A percentile compares a stretch with the other conserved stretches of the same genome.
Conservation (phyloP, 1,140 invertebrate genomes). For the Limonius californicus region DNA sequence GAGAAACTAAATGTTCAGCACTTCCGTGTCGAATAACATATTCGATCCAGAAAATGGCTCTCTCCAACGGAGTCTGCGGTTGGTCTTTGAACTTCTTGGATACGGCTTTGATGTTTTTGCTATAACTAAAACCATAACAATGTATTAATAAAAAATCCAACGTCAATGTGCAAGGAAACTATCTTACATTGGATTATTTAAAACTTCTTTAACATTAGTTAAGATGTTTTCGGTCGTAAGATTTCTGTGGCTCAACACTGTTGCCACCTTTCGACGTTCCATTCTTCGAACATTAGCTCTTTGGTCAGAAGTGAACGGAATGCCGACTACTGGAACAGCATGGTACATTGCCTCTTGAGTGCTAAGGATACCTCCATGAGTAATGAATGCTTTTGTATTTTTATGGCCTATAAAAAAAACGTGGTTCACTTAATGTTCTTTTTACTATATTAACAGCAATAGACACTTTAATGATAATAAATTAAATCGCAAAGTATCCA, state of each 20-base stretch:
- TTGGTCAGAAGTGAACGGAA: constrained; percentile 45
- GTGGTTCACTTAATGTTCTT: background rate
- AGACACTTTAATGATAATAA: too few relatives aligned
- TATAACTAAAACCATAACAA: background rate
- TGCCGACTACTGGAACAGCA: constrained; percentile 52
- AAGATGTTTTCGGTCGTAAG: constrained; percentile 40
- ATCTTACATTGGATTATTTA: constrained; percentile 41
- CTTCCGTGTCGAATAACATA: constrained; percentile 59
- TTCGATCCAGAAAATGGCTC: constrained; percentile 66
- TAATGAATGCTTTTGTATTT: constrained; percentile 34
- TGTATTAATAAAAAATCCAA: too few relatives aligned
- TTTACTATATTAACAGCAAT: too few relatives aligned
- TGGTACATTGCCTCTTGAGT: constrained; percentile 49
- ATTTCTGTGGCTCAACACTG: constrained; percentile 39
- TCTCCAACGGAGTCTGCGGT: constrained; percentile 56
- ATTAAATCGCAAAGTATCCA: too few relatives aligned
- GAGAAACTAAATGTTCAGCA: constrained; percentile 25
- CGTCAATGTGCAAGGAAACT: too few relatives aligned
- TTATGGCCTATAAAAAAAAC: constrained; percentile 32
- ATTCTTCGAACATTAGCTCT: constrained; percentile 36
- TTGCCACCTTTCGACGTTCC: constrained; percentile 28
- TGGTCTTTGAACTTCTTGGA: constrained; percentile 61
- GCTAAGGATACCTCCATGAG: constrained; percentile 36
- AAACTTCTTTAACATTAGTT: constrained; percentile 36
- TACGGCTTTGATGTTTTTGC: constrained; percentile 44